These are phyloP conservation scores for Chionomys nivalis DNA, from an alignment of 2,113 vertebrate species.

Conservation along the genomic window DNA sequence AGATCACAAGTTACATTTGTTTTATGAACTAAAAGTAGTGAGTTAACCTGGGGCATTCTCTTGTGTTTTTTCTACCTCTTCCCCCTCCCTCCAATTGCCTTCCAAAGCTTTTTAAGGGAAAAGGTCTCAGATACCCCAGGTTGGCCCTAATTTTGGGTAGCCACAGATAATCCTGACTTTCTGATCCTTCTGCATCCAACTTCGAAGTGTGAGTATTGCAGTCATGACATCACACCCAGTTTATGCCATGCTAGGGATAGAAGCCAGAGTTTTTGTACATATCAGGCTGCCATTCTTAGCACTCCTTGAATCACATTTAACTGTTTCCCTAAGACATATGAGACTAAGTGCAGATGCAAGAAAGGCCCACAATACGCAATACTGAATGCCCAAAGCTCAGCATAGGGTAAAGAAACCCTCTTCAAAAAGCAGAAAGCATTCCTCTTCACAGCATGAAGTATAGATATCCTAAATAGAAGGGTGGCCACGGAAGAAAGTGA, in stretches of 20 bases:
- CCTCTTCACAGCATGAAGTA: neutral
- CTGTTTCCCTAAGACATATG: neutral
- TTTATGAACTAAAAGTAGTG: neutral
- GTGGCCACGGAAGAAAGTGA: neutral
- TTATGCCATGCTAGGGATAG: neutral
- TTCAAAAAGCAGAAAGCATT: neutral
- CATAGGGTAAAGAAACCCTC: neutral
- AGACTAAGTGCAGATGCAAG: neutral
- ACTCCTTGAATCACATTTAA: neutral
- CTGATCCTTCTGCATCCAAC: neutral
- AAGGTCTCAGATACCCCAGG: neutral
- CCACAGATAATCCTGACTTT: neutral
- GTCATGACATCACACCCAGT: neutral
- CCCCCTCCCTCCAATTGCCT: neutral
- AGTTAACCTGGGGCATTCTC: neutral
- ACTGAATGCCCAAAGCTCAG: neutral
- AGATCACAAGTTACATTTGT: neutral
- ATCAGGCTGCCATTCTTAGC: neutral
- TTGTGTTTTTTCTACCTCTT: neutral
- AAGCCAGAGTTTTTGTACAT: neutral
- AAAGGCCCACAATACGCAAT: neutral
- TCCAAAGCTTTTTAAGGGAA: neutral
- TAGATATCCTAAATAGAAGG: neutral
- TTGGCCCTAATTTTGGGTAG: neutral
- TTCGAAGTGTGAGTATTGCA: neutral